Conservation (phyloP, 1,140 invertebrate genomes). For the Cotesia glomerata region DNA sequence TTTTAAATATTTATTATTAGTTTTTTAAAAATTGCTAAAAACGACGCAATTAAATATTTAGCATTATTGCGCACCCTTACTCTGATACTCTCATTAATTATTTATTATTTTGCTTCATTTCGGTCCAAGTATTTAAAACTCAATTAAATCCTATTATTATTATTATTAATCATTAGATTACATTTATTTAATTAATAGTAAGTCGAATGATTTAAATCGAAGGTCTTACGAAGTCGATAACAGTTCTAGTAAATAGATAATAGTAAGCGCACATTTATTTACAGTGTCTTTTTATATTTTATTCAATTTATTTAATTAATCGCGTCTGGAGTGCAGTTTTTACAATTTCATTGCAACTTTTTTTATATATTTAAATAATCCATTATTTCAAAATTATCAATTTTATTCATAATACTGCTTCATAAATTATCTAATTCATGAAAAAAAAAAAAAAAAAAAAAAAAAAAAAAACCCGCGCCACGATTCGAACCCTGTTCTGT, state of each 20-base stretch:
- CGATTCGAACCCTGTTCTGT: too few relatives aligned
- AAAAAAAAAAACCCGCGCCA: too few relatives aligned
- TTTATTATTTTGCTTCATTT: too few relatives aligned
- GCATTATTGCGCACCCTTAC: neutral
- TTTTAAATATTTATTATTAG: too few relatives aligned
- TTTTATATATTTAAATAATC: neutral
- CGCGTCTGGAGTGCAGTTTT: neutral
- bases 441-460: too few relatives aligned
- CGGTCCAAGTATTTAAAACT: too few relatives aligned
- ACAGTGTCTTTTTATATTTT: slow-evolving; percentile 16
- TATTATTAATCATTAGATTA: too few relatives aligned
- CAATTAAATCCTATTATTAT: too few relatives aligned
- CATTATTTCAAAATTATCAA: neutral
- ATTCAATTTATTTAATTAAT: neutral
- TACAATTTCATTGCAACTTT: neutral
- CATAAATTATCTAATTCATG: too few relatives aligned
- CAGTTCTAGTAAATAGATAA: slow-evolving; percentile 22
- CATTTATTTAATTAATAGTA: neutral
- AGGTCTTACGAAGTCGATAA: slow-evolving; percentile 26
- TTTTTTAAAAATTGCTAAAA: neutral
- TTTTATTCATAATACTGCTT: too few relatives aligned
- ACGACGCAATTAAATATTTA: neutral
- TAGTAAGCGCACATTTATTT: slow-evolving; percentile 26
- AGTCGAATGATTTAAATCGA: slow-evolving; percentile 10
- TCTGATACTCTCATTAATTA: neutral